Base-by-base conservation (phyloP, 2,113 vertebrate genomes). In the Dendropsophus ebraccatus region DNA sequence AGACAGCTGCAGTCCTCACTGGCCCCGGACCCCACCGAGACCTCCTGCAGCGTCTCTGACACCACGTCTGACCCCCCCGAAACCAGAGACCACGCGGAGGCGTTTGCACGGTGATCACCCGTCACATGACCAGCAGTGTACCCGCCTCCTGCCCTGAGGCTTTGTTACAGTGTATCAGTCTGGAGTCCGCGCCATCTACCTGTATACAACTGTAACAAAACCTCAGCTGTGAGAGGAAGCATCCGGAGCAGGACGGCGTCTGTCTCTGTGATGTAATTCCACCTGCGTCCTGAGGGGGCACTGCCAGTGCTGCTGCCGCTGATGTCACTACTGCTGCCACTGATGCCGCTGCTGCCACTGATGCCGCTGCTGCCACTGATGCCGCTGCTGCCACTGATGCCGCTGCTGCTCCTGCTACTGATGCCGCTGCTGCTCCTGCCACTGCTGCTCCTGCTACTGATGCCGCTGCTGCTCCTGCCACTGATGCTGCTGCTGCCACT, bases 141-240 rank as follows among this genome's bases (percentile, higher is more conserved):
- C n/a, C n/a, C n/a, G n/a, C n/a, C n/a, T n/a, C n/a, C n/a, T n/a
- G n/a, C n/a, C n/a, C n/a, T 30, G 25, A 70, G 19, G 30, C 30
- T 70, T 70, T 70, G 67, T 56, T 23, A 56, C 54, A 56, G 23
- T 56, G 54, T 56, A 56, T 56, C 54, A 56, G n/a, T n/a, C n/a
- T n/a, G n/a, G n/a, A n/a, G n/a, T n/a, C n/a, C n/a, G n/a, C n/a
- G n/a, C n/a, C n/a, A 21, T 56, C n/a, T n/a, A n/a, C n/a, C 54
- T 65, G 25, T 6, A 65, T 28, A 14, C 60, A 13, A 65, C 3
- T 28, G 14, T 70, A 9, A 37, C 30, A 37, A 70, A 35, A 16
- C 65, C 32, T 37, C 67, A 70, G 67, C 67, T 67, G 62, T 17
- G 54, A 23, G 54, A 56, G 17, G 50, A 23, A 7, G 11, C 7